Evolutionary conservation across 1,140 invertebrate species (phyloP), one percentile per base, ranked within the genome.

Genomic region (Ladona fulva): DNA sequence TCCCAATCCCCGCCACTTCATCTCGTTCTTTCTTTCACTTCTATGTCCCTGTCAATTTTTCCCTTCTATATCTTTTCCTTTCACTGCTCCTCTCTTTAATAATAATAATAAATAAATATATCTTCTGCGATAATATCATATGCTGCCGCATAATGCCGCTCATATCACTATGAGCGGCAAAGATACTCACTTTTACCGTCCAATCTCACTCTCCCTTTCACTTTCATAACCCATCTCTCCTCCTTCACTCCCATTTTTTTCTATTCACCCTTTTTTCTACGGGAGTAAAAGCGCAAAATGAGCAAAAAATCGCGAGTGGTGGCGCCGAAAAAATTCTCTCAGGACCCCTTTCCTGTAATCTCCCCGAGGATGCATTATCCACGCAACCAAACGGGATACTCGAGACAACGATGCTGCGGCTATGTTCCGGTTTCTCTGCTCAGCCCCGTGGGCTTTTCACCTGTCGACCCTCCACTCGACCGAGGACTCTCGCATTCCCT

Each of bases 371-470:
- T 66, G 52, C 52, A 66, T 66, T 66, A 66, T 66, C 52, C 52
- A 66, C 3, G 52, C 52, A 19, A 66, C 52, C 52, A 66, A 19
- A 22, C n/a, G n/a, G 14, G n/a, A 16, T 3, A 19, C 52, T 66
- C 52, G 52, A 66, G 52, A 66, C 52, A 66, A 66, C 52, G 52
- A 66, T 66, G 52, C 52, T 66, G 52, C 52, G 52, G 52, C 52
- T 16, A 66, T 66, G 52, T 66, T 66, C 52, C 52, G 52, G 52
- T 12, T 66, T 66, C 14, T 19, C 52, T 12, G 1, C 52, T 66
- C n/a, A 19, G 52, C 52, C 52, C 52, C 14, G 16, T 66, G 52
- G 52, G 52, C 52, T 66, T 66, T 66, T 66, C 52, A 66, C 52
- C 52, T 66, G 52, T 66, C 52, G 52, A 66, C 52, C 52, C 52